Percentiles rank a stretch among this genome's conserved stretches.
Conservation (phyloP, 2,797 vertebrate species). For the Pipistrellus nathusii region DNA sequence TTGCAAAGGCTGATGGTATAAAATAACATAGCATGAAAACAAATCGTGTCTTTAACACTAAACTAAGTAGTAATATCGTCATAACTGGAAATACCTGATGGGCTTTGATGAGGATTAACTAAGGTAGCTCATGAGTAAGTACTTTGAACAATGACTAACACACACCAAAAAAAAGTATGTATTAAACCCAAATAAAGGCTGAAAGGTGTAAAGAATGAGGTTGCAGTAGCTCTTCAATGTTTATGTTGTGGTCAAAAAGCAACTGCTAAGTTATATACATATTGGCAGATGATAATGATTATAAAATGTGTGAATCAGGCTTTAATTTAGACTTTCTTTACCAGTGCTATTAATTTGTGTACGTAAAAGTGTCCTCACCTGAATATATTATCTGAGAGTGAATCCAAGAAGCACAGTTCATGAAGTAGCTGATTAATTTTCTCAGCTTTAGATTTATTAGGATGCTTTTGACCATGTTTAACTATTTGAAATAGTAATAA, state of each 20-base stretch:
- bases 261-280: background rate
- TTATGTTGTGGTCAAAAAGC: constrained; percentile 21
- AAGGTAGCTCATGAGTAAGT: background rate
- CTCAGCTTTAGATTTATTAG: constrained; percentile 7
- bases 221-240: constrained; percentile 22
- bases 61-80: background rate
- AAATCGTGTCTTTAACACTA: background rate
- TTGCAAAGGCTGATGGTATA: background rate
- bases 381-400: constrained; percentile 39
- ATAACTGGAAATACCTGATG: background rate
- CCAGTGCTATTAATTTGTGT: constrained; percentile 66
- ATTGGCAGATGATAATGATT: constrained; percentile 52
- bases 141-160: background rate
- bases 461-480: background rate
- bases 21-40: background rate
- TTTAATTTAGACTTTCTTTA: constrained; percentile 59
- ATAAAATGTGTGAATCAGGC: constrained; percentile 58
- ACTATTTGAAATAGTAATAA: background rate
- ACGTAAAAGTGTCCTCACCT: constrained; percentile 45
- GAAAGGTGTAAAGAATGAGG: background rate
- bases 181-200: constrained; percentile 15
- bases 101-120: background rate
- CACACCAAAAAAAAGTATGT: background rate
- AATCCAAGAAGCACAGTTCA: constrained; percentile 48
- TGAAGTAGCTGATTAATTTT: constrained; percentile 8